These are phyloP conservation scores for Eueides isabella DNA, from an alignment of 1,140 invertebrate species.

Conservation along the genomic window DNA sequence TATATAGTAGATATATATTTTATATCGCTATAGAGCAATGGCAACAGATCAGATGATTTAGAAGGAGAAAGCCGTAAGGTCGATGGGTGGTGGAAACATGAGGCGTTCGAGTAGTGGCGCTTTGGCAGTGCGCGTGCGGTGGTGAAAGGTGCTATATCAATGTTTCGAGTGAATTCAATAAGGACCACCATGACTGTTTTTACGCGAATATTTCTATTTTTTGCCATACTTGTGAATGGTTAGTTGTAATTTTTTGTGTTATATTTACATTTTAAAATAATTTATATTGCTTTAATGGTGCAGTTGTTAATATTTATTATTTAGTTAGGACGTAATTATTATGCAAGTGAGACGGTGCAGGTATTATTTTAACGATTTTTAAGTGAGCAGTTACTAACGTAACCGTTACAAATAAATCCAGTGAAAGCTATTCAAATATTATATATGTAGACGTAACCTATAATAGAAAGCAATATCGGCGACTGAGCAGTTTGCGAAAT, in stretches of 20 bases:
- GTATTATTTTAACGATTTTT: constrained; percentile 52
- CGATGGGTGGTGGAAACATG: constrained; percentile 54
- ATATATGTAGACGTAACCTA: constrained; percentile 39
- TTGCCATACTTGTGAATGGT: constrained; percentile 71
- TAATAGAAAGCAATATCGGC: constrained; percentile 37
- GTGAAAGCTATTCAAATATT: constrained; percentile 66
- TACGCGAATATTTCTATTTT: constrained; percentile 66
- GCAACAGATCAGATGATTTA: constrained; percentile 26
- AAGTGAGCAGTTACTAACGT: constrained; percentile 51
- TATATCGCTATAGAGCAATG: no score
- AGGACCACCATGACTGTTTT: constrained; percentile 55
- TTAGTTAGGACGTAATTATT: constrained; percentile 51
- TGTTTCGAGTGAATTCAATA: constrained; percentile 48
- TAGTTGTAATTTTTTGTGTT: constrained; percentile 52
- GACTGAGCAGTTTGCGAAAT: constrained; percentile 38
- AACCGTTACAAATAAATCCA: constrained; percentile 60
- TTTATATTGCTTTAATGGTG: constrained; percentile 7
- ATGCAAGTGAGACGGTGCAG: constrained; percentile 64
- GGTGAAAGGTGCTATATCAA: constrained; percentile 75
- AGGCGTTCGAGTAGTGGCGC: constrained; percentile 32
- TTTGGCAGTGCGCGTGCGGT: constrained; percentile 66
- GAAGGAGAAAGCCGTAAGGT: constrained; percentile 70
- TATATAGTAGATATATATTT: not conserved
- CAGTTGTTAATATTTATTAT: constrained; percentile 16
- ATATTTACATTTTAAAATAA: constrained; percentile 28